Percentiles rank a stretch among this genome's conserved stretches.
Conservation (phyloP, 92 coral and sea anemone genomes). For the Palythoa caribaeorum region DNA sequence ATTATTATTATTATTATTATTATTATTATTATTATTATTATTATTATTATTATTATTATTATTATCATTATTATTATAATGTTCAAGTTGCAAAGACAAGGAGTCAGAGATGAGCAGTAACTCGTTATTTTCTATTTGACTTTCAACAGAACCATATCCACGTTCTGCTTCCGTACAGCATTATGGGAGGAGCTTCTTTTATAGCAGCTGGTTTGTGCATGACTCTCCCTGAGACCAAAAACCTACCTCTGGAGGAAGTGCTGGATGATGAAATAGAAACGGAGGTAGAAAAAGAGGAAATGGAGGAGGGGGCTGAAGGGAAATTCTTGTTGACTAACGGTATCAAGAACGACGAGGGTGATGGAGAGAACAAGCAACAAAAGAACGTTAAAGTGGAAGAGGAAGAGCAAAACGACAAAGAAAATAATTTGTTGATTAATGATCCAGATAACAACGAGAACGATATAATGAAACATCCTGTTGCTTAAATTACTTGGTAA, state of each 20-base stretch:
- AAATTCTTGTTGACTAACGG: neutral
- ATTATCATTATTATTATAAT: too few species aligned
- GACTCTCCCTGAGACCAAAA: slow-evolving; percentile 31
- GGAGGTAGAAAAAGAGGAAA: neutral
- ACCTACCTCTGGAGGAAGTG: slow-evolving; percentile 25
- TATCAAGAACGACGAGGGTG: neutral
- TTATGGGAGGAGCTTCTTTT: slow-evolving; percentile 24
- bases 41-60: too few species aligned
- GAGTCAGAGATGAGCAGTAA: too few species aligned
- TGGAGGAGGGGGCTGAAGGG: neutral
- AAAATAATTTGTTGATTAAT: slow-evolving; percentile 1
- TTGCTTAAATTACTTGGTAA: neutral
- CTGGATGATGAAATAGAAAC: neutral
- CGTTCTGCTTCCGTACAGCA: slow-evolving; percentile 8
- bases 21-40: too few species aligned
- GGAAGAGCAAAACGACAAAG: neutral
- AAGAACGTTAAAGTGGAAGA: neutral
- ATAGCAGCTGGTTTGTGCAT: slow-evolving; percentile 30
- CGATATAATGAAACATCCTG: neutral
- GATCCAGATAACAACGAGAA: slow-evolving; percentile 3
- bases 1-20: too few species aligned
- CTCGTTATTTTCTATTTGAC: too few species aligned
- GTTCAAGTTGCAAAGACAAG: too few species aligned
- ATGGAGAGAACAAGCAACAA: neutral
- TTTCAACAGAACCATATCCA: slow-evolving; percentile 27